Evolutionary conservation across 2,888 invertebrate species (phyloP).

Genomic region (Agrenia bidenticulata): DNA sequence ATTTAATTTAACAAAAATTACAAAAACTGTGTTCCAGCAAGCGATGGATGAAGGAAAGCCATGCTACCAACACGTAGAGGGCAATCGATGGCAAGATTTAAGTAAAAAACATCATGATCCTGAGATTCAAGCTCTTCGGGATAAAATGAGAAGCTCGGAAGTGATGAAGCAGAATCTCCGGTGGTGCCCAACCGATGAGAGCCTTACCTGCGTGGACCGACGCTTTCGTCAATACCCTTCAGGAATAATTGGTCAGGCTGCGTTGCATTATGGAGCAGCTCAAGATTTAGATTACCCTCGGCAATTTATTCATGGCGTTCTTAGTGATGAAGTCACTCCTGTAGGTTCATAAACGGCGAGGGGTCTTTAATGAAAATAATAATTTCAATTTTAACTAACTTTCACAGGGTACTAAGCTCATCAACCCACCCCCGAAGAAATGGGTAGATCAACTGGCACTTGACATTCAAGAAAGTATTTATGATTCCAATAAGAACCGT

Average conservation of each 20-base stretch:
- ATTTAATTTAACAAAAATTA: neutral
- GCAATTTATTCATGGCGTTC: constrained; percentile 43
- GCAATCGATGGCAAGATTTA: constrained; percentile 42
- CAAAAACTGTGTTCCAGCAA: constrained; percentile 9
- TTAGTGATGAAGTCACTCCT: constrained; percentile 34
- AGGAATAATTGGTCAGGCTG: constrained; percentile 42
- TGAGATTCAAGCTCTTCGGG: constrained; percentile 37
- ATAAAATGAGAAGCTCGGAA: constrained; percentile 39
- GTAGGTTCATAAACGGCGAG: constrained; percentile 25
- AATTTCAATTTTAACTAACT: too few species aligned
- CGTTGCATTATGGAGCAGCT: constrained; percentile 50
- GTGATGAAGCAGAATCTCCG: constrained; percentile 33
- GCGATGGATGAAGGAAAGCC: constrained; percentile 29
- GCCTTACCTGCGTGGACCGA: constrained; percentile 41
- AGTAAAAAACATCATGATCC: constrained; percentile 34
- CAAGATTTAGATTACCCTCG: constrained; percentile 49
- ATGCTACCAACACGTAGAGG: constrained; percentile 45
- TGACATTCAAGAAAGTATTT: constrained; percentile 60
- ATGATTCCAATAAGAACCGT: constrained; percentile 59
- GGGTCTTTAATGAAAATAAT: too few species aligned
- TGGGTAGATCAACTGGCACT: constrained; percentile 58
- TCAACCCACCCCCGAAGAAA: constrained; percentile 57
- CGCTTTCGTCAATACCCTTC: constrained; percentile 41
- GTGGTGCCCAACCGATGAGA: constrained; percentile 49
- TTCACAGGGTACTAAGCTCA: constrained; percentile 53